Evolutionary conservation across 2,113 vertebrate genomes (phyloP).

Genomic region (Caretta caretta): DNA sequence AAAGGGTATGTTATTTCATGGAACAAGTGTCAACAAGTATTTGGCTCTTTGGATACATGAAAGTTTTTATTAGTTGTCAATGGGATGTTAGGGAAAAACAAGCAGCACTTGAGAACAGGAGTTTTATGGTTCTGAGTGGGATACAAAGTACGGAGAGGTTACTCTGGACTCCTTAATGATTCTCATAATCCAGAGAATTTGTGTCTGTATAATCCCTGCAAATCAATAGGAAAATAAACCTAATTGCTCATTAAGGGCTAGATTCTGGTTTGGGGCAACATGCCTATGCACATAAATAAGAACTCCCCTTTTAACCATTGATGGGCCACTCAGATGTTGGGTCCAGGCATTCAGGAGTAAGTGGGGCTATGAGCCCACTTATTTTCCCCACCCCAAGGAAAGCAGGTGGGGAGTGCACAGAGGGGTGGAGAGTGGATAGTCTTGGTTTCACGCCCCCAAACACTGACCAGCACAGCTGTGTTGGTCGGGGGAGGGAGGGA

Average conservation of each 20-base stretch:
- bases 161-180: neutral
- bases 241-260: neutral
- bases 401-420: neutral
- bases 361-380: neutral
- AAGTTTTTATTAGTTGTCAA: neutral
- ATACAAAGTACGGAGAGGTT: neutral
- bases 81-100: neutral
- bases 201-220: neutral
- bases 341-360: neutral
- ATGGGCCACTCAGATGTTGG: neutral
- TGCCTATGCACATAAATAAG: neutral
- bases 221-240: neutral
- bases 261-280: neutral
- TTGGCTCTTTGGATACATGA: neutral
- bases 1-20: neutral
- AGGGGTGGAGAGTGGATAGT: neutral
- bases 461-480: neutral
- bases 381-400: neutral
- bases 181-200: neutral
- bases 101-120: neutral
- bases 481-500: neutral
- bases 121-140: neutral
- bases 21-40: neutral
- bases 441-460: too few species aligned
- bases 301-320: neutral